phyloP scores from a whole-genome alignment of 2,888 invertebrate species.

The Hypolimnas misippus region DNA sequence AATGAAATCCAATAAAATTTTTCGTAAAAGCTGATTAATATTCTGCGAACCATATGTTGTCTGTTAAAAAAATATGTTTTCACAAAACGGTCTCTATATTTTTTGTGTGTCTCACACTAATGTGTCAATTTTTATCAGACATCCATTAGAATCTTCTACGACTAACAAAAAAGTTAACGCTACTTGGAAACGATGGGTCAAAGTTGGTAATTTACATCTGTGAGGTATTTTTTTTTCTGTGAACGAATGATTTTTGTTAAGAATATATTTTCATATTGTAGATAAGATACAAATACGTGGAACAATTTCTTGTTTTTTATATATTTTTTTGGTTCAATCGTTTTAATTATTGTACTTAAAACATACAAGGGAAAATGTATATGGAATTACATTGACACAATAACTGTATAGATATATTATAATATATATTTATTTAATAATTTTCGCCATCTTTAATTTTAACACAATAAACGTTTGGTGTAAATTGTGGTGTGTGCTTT shows the following conservation, averaged over 20 bases:
- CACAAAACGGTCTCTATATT: slow-evolving; percentile 25
- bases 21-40: slow-evolving; percentile 22
- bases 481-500: too few species aligned
- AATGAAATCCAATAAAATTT: slow-evolving; percentile 28
- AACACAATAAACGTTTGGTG: too few species aligned
- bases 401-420: too few species aligned
- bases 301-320: not conserved
- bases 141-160: slow-evolving; percentile 20
- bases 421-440: too few species aligned
- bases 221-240: not conserved
- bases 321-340: not conserved
- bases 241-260: not conserved
- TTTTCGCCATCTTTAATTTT: too few species aligned
- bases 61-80: slow-evolving; percentile 27
- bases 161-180: slow-evolving; percentile 23
- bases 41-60: slow-evolving; percentile 37
- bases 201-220: slow-evolving; percentile 34
- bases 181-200: slow-evolving; percentile 30
- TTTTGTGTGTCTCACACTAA: slow-evolving; percentile 33
- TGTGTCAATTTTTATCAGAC: slow-evolving; percentile 37
- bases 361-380: too few species aligned
- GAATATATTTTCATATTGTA: not conserved
- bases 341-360: too few species aligned
- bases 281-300: not conserved
- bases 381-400: too few species aligned